These are phyloP conservation scores for Rhinichthys klamathensis DNA, from an alignment of 2,113 vertebrate genomes.

Conservation along the genomic window DNA sequence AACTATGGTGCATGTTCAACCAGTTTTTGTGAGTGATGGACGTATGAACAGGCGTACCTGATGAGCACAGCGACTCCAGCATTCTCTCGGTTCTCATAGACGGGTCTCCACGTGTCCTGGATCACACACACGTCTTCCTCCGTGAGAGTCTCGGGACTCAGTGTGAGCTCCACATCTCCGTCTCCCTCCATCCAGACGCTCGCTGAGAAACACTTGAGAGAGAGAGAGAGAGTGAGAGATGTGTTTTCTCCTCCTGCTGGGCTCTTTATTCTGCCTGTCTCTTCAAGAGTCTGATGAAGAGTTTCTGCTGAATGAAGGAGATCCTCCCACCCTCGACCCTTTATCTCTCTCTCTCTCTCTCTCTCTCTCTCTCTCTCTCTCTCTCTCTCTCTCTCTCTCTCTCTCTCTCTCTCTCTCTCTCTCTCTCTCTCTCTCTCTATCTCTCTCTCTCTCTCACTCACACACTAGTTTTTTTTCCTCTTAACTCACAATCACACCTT, in stretches of 20 bases:
- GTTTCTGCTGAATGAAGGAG: constrained; percentile 68
- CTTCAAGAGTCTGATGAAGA: constrained; percentile 58
- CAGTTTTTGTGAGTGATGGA: not conserved
- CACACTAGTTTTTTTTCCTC: not conserved
- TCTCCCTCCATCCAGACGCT: constrained; percentile 46
- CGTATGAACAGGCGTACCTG: constrained; percentile 61
- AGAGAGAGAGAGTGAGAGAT: constrained; percentile 1
- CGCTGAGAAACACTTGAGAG: not conserved
- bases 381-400: constrained; percentile 39
- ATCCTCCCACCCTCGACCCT: constrained; percentile 60
- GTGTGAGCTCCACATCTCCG: constrained; percentile 60
- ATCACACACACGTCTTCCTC: constrained; percentile 70
- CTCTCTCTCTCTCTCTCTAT: constrained; percentile 37
- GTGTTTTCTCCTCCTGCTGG: not conserved
- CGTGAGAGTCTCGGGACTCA: constrained; percentile 66
- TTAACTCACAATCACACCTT: not conserved
- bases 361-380: constrained; percentile 20
- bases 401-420: constrained; percentile 42
- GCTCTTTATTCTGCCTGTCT: not conserved
- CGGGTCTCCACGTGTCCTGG: constrained; percentile 74
- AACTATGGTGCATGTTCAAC: not conserved
- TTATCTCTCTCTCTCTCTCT: constrained; percentile 38
- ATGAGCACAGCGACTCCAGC: constrained; percentile 74
- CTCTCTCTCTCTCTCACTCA: not conserved
- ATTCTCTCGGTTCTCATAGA: constrained; percentile 72